A percentile compares a stretch with the other conserved stretches of the same genome.
Evolutionary conservation across 1,140 invertebrate genomes (phyloP).

Genomic region (Choristoneura fumiferana): DNA sequence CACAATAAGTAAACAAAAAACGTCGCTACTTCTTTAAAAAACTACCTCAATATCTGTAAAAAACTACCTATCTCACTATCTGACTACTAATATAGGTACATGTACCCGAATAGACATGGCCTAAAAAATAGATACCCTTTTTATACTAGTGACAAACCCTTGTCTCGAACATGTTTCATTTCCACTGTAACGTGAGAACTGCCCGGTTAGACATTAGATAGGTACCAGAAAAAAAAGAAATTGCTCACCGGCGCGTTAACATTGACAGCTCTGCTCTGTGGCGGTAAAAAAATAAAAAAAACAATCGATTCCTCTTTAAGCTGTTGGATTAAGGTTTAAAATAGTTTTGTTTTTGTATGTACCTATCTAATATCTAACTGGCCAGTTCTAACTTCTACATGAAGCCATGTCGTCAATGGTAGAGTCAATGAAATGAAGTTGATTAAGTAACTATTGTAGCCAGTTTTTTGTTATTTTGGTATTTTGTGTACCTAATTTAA

Average conservation of each 20-base stretch:
- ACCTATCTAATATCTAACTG: conserved; percentile 14
- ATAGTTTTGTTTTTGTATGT: conserved; percentile 16
- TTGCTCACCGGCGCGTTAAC: conserved; percentile 56
- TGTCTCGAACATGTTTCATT: conserved; percentile 48
- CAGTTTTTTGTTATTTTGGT: no score
- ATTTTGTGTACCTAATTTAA: no score
- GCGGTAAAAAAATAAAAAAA: conserved; percentile 46
- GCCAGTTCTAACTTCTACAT: no score
- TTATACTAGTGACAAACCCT: conserved; percentile 39
- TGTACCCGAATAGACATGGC: no score
- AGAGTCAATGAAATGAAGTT: no score
- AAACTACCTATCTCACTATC: no score
- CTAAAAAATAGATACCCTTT: background rate
- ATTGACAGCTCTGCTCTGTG: conserved; percentile 53
- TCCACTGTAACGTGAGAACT: conserved; percentile 50
- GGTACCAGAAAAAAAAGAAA: conserved; percentile 42
- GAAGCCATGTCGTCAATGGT: no score
- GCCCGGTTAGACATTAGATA: conserved; percentile 49
- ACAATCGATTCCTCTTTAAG: no score
- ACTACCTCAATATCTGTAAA: background rate
- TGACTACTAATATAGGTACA: no score
- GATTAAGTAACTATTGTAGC: no score
- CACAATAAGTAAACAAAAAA: no score
- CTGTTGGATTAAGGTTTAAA: no score
- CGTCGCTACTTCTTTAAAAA: conserved; percentile 13